phyloP scores from a whole-genome alignment of 2,113 vertebrate species.

The Orthonyx spaldingii region DNA sequence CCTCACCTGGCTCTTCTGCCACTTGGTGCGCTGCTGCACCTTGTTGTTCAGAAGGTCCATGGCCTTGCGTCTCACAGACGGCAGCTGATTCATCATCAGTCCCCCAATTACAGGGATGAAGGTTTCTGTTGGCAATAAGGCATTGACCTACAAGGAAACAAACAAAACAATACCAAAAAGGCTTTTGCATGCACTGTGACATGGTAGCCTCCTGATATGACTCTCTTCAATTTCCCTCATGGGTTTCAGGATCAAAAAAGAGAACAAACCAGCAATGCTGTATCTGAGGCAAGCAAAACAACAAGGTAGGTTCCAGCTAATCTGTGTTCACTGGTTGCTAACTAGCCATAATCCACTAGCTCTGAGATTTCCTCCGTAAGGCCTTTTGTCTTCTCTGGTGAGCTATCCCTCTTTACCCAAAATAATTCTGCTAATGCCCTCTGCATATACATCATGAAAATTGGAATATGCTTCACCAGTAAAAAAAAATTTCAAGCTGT shows the following conservation, averaged over 20 bases:
- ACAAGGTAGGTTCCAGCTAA: neutral
- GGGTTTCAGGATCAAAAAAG: neutral
- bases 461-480: neutral
- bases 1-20: constrained; percentile 81
- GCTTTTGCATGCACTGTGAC: neutral
- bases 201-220: neutral
- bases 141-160: constrained; percentile 81
- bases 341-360: neutral
- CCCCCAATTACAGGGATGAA: constrained; percentile 89
- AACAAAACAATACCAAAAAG: neutral
- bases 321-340: neutral
- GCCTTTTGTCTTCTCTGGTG: neutral
- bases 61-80: constrained; percentile 89
- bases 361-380: neutral
- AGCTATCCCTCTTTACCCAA: neutral
- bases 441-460: neutral
- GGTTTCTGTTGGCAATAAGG: constrained; percentile 85
- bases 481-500: neutral
- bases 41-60: constrained; percentile 96
- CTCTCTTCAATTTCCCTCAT: neutral
- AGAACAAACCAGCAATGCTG: neutral
- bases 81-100: constrained; percentile 82
- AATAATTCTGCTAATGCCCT: neutral
- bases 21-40: constrained; percentile 79
- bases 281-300: neutral